Evolutionary conservation across 1,140 invertebrate species (phyloP).

Genomic region (Copidosoma floridanum): DNA sequence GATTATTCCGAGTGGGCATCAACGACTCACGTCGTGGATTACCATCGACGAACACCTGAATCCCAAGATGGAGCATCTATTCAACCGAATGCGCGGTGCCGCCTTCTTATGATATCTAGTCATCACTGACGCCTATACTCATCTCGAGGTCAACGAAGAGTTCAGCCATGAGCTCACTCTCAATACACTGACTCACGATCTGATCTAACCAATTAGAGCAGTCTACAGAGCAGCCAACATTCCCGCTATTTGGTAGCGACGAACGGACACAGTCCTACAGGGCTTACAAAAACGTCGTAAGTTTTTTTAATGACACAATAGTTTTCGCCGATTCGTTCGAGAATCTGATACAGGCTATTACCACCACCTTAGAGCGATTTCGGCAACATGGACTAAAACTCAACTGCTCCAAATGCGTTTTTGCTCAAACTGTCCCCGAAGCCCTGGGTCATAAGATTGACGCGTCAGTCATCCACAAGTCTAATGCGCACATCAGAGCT

Average conservation of each 20-base stretch:
- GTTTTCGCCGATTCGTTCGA: slow-evolving; percentile 8
- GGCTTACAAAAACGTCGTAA: slow-evolving; percentile 23
- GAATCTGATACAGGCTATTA: neutral
- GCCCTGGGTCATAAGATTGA: slow-evolving; percentile 33
- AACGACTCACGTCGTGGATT: too few relatives aligned
- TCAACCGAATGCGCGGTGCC: slow-evolving; percentile 28
- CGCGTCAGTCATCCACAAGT: slow-evolving; percentile 18
- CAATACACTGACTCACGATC: slow-evolving; percentile 32
- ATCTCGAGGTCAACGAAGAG: slow-evolving; percentile 30
- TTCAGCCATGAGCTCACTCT: slow-evolving; percentile 27
- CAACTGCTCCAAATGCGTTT: slow-evolving; percentile 12
- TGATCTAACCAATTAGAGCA: slow-evolving; percentile 30
- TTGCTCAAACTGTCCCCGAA: too few relatives aligned
- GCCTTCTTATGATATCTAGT: slow-evolving; percentile 27
- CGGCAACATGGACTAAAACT: slow-evolving; percentile 1
- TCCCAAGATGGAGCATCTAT: too few relatives aligned
- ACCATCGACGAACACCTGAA: too few relatives aligned
- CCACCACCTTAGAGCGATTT: neutral
- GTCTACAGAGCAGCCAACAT: slow-evolving; percentile 32
- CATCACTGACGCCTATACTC: slow-evolving; percentile 29
- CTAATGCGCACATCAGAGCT: slow-evolving; percentile 9
- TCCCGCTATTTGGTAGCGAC: slow-evolving; percentile 21
- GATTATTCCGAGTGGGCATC: too few relatives aligned
- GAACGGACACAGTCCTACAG: slow-evolving; percentile 23
- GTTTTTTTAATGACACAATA: neutral